These are phyloP conservation scores for Rotaria socialis DNA, from an alignment of 2,888 invertebrate genomes.

Conservation along the genomic window DNA sequence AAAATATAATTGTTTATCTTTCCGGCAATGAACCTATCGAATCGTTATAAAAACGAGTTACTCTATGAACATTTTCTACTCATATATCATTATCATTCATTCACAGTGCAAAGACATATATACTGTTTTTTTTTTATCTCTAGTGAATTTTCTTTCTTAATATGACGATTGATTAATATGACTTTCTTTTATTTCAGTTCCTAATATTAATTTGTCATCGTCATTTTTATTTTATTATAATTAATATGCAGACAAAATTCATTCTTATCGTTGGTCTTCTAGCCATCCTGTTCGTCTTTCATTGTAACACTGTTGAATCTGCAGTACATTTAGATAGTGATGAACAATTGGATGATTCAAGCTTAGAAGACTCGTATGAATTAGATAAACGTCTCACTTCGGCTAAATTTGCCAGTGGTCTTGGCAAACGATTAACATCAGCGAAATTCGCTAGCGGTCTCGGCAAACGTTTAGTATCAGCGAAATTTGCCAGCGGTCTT, in stretches of 20 bases:
- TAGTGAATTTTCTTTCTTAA: background rate
- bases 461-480: background rate
- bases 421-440: background rate
- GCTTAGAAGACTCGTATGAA: background rate
- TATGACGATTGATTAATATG: background rate
- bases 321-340: background rate
- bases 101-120: background rate
- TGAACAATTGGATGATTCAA: background rate
- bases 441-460: background rate
- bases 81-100: background rate
- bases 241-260: background rate
- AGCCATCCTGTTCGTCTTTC: background rate
- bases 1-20: background rate
- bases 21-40: background rate
- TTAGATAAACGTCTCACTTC: background rate
- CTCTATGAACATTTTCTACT: background rate
- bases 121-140: background rate
- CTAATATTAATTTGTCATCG: background rate
- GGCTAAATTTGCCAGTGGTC: slow-evolving; percentile 1
- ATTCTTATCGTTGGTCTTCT: slow-evolving; percentile 4
- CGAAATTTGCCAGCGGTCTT: background rate
- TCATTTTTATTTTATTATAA: background rate
- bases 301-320: background rate
- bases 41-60: background rate
- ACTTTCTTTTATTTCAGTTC: background rate